Evolutionary conservation across 1,140 invertebrate species (phyloP), one percentile per base, ranked within the genome.

Genomic region (Drosophila gunungcola): DNA sequence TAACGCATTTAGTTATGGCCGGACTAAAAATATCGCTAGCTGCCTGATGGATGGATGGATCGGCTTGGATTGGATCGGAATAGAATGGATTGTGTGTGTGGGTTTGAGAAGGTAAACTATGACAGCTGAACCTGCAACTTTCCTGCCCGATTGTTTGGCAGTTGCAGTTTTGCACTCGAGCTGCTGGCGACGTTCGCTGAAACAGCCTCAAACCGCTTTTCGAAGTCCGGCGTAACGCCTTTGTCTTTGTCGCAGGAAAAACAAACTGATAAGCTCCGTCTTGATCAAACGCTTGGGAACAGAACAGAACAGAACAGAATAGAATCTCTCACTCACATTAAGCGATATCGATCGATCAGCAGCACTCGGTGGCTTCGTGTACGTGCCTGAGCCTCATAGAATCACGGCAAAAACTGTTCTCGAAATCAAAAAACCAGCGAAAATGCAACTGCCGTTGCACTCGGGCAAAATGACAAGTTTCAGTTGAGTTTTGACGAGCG

Each of bases 401-500:
- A 51, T 51, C 48, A 51, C 48, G 29, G 48, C 48, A 16, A 11
- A 60, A 83, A 86, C 80, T 63, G 52, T 48, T 51, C 46, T 68
- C 56, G 51, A 76, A 63, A 57, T 16, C 58, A n/a, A 9, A 39
- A 58, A 48, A 10, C n/a, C 16, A 46, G 13, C 43, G 21, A 56
- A 63, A 69, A 67, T 68, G 63, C 67, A 75, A 80, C 76, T 58
- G 80, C 25, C 70, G 36, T 48, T 70, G 69, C 60, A 70, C 56
- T 63, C 43, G 43, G 54, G 61, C 43, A 16, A 60, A 63, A 72
- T 73, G 72, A 81, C 81, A 80, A 89, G 67, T 83, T 89, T 77
- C 84, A 89, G 82, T 85, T 85, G 54, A 69, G 61, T 77, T 83
- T 86, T 34, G 75, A 79, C 72, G 43, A 58, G 67, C 79, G 49